phyloP scores from a whole-genome alignment of 2,888 invertebrate species.

The Chymomyza fuscimana region DNA sequence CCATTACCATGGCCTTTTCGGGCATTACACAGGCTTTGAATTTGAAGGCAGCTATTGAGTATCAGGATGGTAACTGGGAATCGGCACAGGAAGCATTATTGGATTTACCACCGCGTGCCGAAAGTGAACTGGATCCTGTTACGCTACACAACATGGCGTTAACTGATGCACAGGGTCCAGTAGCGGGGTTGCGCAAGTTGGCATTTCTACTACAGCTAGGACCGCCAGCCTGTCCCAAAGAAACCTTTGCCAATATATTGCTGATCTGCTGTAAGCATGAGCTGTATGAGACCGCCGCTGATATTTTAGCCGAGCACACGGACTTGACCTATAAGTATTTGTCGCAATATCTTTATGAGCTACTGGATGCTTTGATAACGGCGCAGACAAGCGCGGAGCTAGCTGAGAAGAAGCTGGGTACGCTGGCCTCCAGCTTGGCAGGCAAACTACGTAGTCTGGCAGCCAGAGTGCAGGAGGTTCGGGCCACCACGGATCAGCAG shows the following conservation, averaged over 20 bases:
- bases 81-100: constrained; percentile 90
- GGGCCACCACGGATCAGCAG: constrained; percentile 93
- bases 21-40: constrained; percentile 99
- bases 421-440: constrained; percentile 93
- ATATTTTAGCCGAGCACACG: constrained; percentile 97
- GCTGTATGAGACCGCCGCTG: constrained; percentile 98
- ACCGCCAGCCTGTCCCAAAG: constrained; percentile 92
- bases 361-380: constrained; percentile 97
- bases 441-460: constrained; percentile 94
- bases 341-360: constrained; percentile 95
- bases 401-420: constrained; percentile 97
- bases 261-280: constrained; percentile 98
- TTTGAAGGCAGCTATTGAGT: constrained; percentile 98
- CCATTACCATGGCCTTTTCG: constrained; percentile 89
- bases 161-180: constrained; percentile 93
- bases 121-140: constrained; percentile 98
- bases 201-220: constrained; percentile 97
- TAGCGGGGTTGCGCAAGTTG: constrained; percentile 89
- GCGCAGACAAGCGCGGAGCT: constrained; percentile 98
- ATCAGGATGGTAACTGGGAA: constrained; percentile 91
- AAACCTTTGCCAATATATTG: constrained; percentile 97
- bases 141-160: constrained; percentile 98
- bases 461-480: constrained; percentile 95
- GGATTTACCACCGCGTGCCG: constrained; percentile 95
- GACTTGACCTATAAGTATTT: constrained; percentile 97